Percentiles rank a stretch among this genome's conserved stretches.
phyloP scores from a whole-genome alignment of 2,113 vertebrate species.

The Varanus salvator region DNA sequence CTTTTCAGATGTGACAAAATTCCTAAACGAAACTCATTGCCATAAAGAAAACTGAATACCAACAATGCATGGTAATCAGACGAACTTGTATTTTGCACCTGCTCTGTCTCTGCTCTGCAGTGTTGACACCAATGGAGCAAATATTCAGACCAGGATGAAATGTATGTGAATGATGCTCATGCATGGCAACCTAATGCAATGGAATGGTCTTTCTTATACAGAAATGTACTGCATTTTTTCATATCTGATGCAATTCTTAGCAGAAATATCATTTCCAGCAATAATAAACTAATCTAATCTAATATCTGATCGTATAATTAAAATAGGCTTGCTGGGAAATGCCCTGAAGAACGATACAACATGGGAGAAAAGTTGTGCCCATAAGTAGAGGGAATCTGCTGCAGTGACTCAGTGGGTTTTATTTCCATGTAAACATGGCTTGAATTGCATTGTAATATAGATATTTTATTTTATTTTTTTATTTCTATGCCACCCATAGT shows the following conservation, averaged over 20 bases:
- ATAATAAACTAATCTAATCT: not conserved
- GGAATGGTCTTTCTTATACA: not conserved
- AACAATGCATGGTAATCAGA: not conserved
- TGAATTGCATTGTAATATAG: not conserved
- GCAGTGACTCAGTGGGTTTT: not conserved
- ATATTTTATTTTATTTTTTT: not conserved
- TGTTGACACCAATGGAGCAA: not conserved
- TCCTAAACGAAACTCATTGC: not conserved
- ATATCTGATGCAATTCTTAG: not conserved
- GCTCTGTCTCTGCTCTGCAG: not conserved
- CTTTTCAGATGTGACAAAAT: constrained; percentile 8
- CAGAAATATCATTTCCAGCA: not conserved
- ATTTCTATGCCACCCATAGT: too few relatives aligned
- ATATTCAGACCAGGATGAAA: not conserved
- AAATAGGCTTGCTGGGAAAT: not conserved
- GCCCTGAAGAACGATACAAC: not conserved
- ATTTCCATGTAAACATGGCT: not conserved
- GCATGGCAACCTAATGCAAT: not conserved
- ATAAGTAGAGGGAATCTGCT: not conserved
- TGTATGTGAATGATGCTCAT: not conserved
- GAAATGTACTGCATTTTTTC: not conserved
- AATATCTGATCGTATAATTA: not conserved
- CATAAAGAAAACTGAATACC: not conserved
- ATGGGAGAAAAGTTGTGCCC: not conserved
- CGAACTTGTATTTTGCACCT: not conserved